Percentiles rank a stretch among this genome's conserved stretches.
Evolutionary conservation across 2,113 vertebrate genomes (phyloP).

Genomic region (Limnothrissa miodon): DNA sequence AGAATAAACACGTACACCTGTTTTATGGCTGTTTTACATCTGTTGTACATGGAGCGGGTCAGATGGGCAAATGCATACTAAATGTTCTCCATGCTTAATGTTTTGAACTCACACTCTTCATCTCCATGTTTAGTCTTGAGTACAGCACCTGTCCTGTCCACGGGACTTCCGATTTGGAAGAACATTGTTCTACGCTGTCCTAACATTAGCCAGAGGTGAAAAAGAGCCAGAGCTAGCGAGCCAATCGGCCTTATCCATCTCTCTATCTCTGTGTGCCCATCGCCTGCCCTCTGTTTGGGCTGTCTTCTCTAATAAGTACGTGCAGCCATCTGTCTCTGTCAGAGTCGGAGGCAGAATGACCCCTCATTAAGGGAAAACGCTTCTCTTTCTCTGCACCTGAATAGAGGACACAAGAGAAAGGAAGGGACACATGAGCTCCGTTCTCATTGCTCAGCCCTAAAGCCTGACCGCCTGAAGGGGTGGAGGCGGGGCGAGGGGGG

Average conservation of each 20-base stretch:
- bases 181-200: background rate
- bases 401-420: background rate
- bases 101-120: too few species aligned
- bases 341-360: background rate
- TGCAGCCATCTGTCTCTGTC: background rate
- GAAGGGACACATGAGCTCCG: background rate
- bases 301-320: background rate
- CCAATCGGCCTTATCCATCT: background rate
- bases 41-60: too few species aligned
- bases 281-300: background rate
- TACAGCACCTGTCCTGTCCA: too few species aligned
- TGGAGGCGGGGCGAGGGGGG: too few species aligned
- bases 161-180: too few species aligned
- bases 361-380: background rate
- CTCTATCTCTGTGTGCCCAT: background rate
- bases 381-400: constrained; percentile 1
- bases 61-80: too few species aligned
- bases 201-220: background rate
- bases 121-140: too few species aligned
- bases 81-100: too few species aligned
- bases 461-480: background rate
- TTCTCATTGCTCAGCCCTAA: background rate
- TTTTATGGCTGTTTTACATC: too few species aligned
- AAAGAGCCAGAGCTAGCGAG: background rate
- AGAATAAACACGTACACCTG: too few species aligned